Conservation (phyloP, 2,888 invertebrate genomes). For the Drosophila vallismaia region DNA sequence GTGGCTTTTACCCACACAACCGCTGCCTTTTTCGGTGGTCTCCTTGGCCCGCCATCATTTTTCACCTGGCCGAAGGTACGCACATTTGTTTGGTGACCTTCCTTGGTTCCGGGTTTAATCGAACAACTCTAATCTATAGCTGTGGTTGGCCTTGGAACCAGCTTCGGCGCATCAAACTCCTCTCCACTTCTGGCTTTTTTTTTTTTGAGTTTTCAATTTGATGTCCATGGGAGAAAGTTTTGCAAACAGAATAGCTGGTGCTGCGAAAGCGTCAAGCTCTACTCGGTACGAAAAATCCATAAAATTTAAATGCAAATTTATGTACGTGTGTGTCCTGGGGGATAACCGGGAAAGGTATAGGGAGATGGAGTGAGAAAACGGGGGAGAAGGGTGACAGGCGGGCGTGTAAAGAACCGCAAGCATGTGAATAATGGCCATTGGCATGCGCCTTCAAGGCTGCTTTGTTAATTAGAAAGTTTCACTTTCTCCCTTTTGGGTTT, state of each 20-base stretch:
- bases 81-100: conserved; percentile 40
- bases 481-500: conserved; percentile 10
- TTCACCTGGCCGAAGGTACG: conserved; percentile 41
- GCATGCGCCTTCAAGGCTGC: conserved; percentile 33
- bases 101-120: conserved; percentile 20
- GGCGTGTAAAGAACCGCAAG: conserved; percentile 48
- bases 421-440: conserved; percentile 63
- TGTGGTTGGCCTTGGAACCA: conserved; percentile 6
- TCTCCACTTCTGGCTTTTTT: not conserved
- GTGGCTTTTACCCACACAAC: conserved; percentile 28
- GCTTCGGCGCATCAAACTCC: not conserved
- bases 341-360: not conserved
- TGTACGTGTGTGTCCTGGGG: conserved; percentile 64
- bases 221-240: conserved; percentile 34
- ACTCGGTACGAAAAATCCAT: conserved; percentile 52
- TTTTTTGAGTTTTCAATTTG: conserved; percentile 34
- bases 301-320: conserved; percentile 78
- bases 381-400: conserved; percentile 7
- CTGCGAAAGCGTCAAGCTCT: conserved; percentile 6
- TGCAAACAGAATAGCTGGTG: not conserved
- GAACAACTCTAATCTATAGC: conserved; percentile 37
- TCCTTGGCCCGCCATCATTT: conserved; percentile 36
- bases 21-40: conserved; percentile 41
- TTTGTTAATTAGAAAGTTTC: conserved; percentile 61
- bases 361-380: no score